These are phyloP conservation scores for Drosophila tropicalis DNA, from an alignment of 1,140 invertebrate species.

Conservation along the genomic window DNA sequence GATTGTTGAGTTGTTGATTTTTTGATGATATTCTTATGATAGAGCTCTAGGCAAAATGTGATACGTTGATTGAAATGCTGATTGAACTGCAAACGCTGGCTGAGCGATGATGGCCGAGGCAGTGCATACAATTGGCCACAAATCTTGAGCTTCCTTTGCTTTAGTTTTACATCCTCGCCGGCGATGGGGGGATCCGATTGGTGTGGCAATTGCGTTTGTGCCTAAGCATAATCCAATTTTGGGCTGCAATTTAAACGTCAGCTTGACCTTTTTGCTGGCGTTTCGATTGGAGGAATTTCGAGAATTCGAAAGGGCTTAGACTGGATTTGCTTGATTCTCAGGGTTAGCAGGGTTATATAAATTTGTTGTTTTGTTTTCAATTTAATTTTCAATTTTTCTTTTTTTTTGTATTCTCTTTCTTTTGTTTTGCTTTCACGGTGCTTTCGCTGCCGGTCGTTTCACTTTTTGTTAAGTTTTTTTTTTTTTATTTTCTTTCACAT, in stretches of 20 bases:
- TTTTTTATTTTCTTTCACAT: conserved; percentile 21
- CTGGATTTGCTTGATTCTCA: neutral
- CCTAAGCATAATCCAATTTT: conserved; percentile 80
- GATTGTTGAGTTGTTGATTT: conserved; percentile 39
- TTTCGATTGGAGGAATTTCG: conserved; percentile 8
- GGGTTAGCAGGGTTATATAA: conserved; percentile 10
- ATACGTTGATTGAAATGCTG: conserved; percentile 65
- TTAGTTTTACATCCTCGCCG: conserved; percentile 71
- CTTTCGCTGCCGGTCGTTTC: conserved; percentile 78
- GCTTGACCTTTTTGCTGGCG: conserved; percentile 45
- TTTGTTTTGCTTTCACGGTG: conserved; percentile 61
- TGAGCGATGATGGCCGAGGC: conserved; percentile 29
- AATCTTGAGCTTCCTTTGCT: conserved; percentile 27
- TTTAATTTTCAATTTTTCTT: conserved; percentile 8
- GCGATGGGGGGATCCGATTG: conserved; percentile 50
- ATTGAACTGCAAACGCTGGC: conserved; percentile 51
- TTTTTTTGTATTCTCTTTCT: conserved; percentile 13
- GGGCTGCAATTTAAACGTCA: conserved; percentile 44
- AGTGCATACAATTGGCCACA: conserved; percentile 36
- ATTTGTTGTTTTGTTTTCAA: conserved; percentile 11
- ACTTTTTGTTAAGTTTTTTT: conserved; percentile 62
- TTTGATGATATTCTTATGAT: conserved; percentile 76
- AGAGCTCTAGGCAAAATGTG: conserved; percentile 64
- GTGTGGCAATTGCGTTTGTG: conserved; percentile 61
- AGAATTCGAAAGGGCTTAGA: no score